phyloP scores from a whole-genome alignment of 2,113 vertebrate species.

The Pseudorectes ferrugineus region DNA sequence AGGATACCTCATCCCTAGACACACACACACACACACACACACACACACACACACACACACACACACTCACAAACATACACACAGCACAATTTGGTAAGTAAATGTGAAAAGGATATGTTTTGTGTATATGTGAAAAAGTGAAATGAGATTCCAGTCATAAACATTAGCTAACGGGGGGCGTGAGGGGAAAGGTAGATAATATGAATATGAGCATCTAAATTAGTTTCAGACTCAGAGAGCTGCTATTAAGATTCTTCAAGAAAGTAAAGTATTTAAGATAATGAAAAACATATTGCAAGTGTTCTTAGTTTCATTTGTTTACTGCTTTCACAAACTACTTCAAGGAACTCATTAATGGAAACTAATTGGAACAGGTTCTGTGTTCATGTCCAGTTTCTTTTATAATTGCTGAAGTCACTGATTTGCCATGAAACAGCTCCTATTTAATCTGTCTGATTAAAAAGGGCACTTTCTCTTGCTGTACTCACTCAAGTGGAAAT shows the following conservation, averaged over 20 bases:
- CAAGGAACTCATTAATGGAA: slow-evolving; percentile 9
- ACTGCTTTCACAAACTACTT: background rate
- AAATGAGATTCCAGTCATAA: background rate
- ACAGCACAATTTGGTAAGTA: background rate
- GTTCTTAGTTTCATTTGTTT: background rate
- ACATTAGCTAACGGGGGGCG: rapidly evolving
- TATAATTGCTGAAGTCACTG: slow-evolving; percentile 21
- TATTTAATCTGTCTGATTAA: slow-evolving; percentile 39
- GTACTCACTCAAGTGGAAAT: background rate
- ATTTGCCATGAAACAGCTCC: slow-evolving; percentile 21
- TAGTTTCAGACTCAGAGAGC: background rate
- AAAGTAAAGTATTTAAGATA: background rate
- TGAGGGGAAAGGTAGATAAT: background rate
- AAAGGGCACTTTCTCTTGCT: background rate
- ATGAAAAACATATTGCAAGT: background rate
- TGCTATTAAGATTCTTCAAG: background rate
- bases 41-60: background rate
- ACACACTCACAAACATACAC: background rate
- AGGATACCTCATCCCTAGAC: background rate
- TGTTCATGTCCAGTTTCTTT: slow-evolving; percentile 11
- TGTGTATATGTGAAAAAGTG: background rate
- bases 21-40: background rate
- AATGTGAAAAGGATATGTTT: background rate
- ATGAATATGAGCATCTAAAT: background rate
- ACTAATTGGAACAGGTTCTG: slow-evolving; percentile 21